Conservation (phyloP, 2,888 invertebrate species). For the Leptinotarsa haldemani region DNA sequence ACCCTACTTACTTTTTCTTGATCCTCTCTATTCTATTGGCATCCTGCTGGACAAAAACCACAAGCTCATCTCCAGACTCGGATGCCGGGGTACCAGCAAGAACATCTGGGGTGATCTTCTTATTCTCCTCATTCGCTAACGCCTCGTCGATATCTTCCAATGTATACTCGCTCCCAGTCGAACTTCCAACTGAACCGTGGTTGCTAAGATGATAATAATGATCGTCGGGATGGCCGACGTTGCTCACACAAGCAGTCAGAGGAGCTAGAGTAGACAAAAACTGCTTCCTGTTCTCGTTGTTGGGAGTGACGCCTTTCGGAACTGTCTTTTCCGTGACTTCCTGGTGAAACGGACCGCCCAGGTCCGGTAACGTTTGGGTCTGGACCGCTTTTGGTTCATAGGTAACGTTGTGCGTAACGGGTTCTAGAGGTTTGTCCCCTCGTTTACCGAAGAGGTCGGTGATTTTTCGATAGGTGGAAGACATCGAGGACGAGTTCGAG, state of each 20-base stretch:
- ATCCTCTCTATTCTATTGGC: constrained; percentile 85
- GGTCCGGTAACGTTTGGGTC: constrained; percentile 64
- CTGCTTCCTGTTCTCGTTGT: constrained; percentile 77
- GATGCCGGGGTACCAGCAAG: constrained; percentile 78
- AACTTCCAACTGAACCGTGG: constrained; percentile 68
- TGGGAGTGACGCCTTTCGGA: constrained; percentile 61
- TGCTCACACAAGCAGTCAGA: constrained; percentile 78
- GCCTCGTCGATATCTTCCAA: constrained; percentile 74
- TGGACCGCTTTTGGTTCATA: constrained; percentile 48
- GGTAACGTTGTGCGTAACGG: constrained; percentile 49
- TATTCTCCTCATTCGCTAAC: constrained; percentile 67
- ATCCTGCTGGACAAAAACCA: constrained; percentile 87
- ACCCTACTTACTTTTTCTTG: constrained; percentile 72
- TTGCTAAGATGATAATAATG: constrained; percentile 70
- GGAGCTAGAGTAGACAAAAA: constrained; percentile 84
- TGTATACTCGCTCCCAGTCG: constrained; percentile 76
- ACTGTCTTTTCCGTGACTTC: constrained; percentile 60
- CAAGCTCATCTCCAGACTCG: constrained; percentile 77
- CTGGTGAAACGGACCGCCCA: constrained; percentile 66
- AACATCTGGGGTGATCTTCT: constrained; percentile 79
- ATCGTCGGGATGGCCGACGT: constrained; percentile 70
- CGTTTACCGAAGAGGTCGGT: constrained; percentile 71
- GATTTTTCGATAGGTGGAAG: constrained; percentile 75
- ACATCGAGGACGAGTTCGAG: constrained; percentile 71
- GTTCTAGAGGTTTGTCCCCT: constrained; percentile 55